A percentile compares a stretch with the other conserved stretches of the same genome.
Conservation (phyloP, 2,797 vertebrate genomes). For the Xiphorhynchus erythropygius region DNA sequence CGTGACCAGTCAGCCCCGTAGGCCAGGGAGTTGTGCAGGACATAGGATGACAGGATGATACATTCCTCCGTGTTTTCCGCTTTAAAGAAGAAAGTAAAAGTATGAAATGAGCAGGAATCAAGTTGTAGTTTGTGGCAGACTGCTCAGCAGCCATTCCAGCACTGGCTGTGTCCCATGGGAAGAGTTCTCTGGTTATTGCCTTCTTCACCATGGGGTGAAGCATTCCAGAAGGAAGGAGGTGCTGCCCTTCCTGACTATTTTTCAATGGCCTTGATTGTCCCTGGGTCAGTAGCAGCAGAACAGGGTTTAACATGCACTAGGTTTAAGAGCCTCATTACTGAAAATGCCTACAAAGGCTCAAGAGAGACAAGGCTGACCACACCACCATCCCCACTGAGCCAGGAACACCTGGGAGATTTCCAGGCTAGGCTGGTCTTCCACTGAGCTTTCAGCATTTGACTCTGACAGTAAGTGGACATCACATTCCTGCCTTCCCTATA, state of each 20-base stretch:
- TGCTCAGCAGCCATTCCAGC: not conserved
- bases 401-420: not conserved
- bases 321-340: not conserved
- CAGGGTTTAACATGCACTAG: not conserved
- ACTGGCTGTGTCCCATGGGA: not conserved
- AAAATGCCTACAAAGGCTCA: not conserved
- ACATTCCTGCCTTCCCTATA: not conserved
- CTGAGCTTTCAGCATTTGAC: not conserved
- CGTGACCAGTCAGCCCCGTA: conserved; percentile 95
- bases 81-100: not conserved
- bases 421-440: not conserved
- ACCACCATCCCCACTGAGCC: not conserved
- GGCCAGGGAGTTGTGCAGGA: conserved; percentile 88
- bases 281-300: not conserved
- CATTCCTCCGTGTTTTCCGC: conserved; percentile 76
- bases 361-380: not conserved
- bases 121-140: not conserved
- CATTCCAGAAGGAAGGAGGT: not conserved
- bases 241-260: not conserved
- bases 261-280: not conserved
- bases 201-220: not conserved
- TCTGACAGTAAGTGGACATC: not conserved
- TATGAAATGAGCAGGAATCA: not conserved
- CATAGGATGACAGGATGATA: conserved; percentile 82
- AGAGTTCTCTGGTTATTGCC: not conserved